Evolutionary conservation across 2,888 invertebrate genomes (phyloP).

Genomic region (Cheilosia grossa): DNA sequence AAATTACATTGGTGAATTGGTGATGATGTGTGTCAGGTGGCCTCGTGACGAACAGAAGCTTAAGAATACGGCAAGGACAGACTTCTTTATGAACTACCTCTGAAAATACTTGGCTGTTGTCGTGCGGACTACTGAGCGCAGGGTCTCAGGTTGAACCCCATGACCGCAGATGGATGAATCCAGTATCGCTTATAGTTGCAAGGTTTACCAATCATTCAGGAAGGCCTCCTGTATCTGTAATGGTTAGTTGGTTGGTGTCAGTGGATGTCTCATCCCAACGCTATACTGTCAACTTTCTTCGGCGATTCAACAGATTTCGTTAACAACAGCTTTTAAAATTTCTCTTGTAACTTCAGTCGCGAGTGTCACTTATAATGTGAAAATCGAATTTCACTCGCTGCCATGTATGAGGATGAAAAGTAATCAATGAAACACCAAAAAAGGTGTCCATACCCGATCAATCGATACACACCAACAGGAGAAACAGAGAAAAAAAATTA

Average conservation of each 20-base stretch:
- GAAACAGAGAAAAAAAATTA: slow-evolving; percentile 3
- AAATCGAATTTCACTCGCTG: background rate
- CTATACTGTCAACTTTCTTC: too few species aligned
- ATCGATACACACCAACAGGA: slow-evolving; percentile 4
- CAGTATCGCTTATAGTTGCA: too few species aligned
- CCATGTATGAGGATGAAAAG: background rate
- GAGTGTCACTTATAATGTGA: slow-evolving; percentile 22
- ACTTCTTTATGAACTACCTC: too few species aligned
- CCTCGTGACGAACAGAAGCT: background rate
- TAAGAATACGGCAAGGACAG: background rate
- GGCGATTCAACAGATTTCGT: too few species aligned
- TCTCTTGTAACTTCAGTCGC: background rate
- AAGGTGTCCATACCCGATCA: slow-evolving; percentile 29
- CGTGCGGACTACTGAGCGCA: too few species aligned
- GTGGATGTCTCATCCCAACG: too few species aligned
- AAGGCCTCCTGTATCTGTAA: too few species aligned
- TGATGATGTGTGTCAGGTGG: background rate
- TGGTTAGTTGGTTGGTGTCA: too few species aligned
- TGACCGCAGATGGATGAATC: too few species aligned
- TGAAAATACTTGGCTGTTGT: too few species aligned
- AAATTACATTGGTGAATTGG: background rate
- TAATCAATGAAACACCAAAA: slow-evolving; percentile 17
- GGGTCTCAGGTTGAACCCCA: too few species aligned
- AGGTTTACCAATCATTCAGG: too few species aligned
- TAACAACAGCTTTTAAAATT: background rate